Base-by-base conservation (phyloP, 2,113 vertebrate species). In the Nettapus auritus region DNA sequence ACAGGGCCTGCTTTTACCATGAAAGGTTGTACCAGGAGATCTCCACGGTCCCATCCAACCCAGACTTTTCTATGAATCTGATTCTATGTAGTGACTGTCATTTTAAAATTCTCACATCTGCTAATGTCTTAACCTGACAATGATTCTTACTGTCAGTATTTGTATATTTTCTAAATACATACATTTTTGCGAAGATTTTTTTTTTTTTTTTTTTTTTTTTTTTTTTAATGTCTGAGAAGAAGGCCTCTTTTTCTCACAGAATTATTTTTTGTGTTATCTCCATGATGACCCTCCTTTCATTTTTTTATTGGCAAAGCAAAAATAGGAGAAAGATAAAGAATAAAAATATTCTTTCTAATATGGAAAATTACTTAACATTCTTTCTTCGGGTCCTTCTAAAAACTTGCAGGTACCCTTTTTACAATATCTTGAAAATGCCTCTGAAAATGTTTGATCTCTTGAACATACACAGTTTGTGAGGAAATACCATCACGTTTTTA, bases 261-360 rank as follows among this genome's bases (percentile, higher is more conserved):
- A 38, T 40, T 22, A 21, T 55, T 36, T 36, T 70, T 70, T 36
- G 26, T 73, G 2, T 3, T 34, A 4, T 44, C 23, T 68, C 87
- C 12, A 13, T 2, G 2, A 60, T 82, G 79, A 62, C 19, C 1
- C 3, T 7, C 14, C 29, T 26, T 25, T 5, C 8, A 2, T 10
- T 34, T n/a, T 23, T 23, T 48, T 26, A 57, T 19, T 4, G 6
- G 8, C 29, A 56, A 23, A 57, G 15, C 8, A 48, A 71, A 79
- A 93, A 52, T 16, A 29, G 25, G 4, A 56, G 26, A 55, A 70
- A 86, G 79, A 3, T 62, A 50, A 53, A 42, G 66, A 70, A 9
- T 22, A n/a, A 50, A 34, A 2, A 8, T 29, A 6, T 9, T 44
- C 57, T 57, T 76, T 56, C 13, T 74, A 0, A 29, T 60, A 8